These are phyloP conservation scores for Timema cristinae DNA, from an alignment of 2,888 invertebrate genomes.

Conservation along the genomic window DNA sequence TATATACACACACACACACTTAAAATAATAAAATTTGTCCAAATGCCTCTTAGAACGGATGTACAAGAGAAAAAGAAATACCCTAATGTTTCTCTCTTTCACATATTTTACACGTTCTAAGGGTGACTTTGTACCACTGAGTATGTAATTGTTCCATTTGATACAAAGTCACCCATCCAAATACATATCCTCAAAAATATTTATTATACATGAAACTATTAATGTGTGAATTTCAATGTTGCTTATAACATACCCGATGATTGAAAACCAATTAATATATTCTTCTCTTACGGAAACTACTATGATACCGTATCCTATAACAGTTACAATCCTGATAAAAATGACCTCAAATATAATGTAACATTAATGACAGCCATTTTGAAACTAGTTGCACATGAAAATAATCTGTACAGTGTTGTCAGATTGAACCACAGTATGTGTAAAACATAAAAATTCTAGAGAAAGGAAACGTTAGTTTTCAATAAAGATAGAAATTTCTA, in stretches of 20 bases:
- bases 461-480: neutral
- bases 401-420: neutral
- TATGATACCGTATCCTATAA: too few species aligned
- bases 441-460: neutral
- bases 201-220: neutral
- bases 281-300: neutral
- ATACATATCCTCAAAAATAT: conserved; percentile 5
- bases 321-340: neutral
- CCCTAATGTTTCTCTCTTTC: too few species aligned
- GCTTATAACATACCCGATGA: neutral
- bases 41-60: too few species aligned
- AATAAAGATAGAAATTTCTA: neutral
- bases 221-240: neutral
- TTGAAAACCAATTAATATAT: neutral
- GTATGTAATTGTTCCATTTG: conserved; percentile 1
- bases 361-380: neutral
- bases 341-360: neutral
- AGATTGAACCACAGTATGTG: neutral
- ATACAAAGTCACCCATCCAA: conserved; percentile 2
- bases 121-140: neutral
- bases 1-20: too few species aligned
- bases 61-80: too few species aligned
- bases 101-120: too few species aligned
- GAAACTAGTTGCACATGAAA: neutral
- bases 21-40: too few species aligned